A percentile compares a stretch with the other conserved stretches of the same genome.
Conservation (phyloP, 1,140 invertebrate genomes). For the Gonatopus flavifemur region DNA sequence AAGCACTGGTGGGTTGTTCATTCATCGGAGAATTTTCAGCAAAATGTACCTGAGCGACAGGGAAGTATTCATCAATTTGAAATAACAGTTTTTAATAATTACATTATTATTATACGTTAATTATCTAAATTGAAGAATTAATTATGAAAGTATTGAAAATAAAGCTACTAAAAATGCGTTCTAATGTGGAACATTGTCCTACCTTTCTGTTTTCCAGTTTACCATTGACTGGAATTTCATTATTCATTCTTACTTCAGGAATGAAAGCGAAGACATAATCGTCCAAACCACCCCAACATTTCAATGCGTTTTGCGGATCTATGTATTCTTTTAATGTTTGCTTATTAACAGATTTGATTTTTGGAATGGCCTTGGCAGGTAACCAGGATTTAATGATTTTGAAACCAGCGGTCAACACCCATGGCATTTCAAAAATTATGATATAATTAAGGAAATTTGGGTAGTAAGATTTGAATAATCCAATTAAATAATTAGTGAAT, state of each 20-base stretch:
- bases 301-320: conserved; percentile 70
- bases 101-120: no score
- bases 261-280: conserved; percentile 73
- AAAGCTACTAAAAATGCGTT: conserved; percentile 17
- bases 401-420: conserved; percentile 90
- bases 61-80: background rate
- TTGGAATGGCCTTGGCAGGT: conserved; percentile 84
- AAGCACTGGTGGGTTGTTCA: conserved; percentile 43
- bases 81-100: background rate
- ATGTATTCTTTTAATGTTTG: conserved; percentile 77
- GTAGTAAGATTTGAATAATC: conserved; percentile 87
- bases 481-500: conserved; percentile 81
- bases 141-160: no score
- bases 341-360: conserved; percentile 87
- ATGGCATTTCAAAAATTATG: conserved; percentile 91
- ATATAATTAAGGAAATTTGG: conserved; percentile 90
- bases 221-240: conserved; percentile 43
- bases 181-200: conserved; percentile 12
- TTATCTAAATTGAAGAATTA: background rate
- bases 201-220: conserved; percentile 63
- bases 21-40: conserved; percentile 61
- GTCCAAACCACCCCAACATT: conserved; percentile 84
- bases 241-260: conserved; percentile 58
- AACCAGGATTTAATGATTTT: conserved; percentile 89
- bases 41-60: conserved; percentile 60